Conservation (phyloP, 2,797 vertebrate species). For the Pseudocheirus occidentalis region DNA sequence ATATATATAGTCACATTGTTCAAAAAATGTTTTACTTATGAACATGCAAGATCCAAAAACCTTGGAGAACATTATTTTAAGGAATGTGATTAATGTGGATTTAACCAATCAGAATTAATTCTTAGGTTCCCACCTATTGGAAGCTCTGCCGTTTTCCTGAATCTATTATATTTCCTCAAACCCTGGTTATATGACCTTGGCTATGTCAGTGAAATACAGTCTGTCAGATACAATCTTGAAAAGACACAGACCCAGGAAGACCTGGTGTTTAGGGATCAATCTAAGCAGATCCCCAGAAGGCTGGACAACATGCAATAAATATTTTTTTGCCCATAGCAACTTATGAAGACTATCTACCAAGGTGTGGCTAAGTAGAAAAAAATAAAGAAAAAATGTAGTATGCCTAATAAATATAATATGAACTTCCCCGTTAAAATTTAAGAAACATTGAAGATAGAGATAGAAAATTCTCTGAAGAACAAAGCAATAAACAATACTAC, state of each 20-base stretch:
- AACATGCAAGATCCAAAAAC: neutral
- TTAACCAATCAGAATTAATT: neutral
- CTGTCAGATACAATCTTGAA: neutral
- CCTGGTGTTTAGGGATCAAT: neutral
- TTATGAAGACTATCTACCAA: neutral
- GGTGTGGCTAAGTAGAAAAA: neutral
- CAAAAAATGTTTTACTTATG: neutral
- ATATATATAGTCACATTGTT: neutral
- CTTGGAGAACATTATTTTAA: neutral
- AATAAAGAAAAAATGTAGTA: neutral
- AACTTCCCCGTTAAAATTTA: slow-evolving; percentile 56
- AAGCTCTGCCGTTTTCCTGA: neutral
- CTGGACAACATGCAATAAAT: neutral
- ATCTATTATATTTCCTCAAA: neutral
- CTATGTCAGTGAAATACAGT: neutral
- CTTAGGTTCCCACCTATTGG: neutral
- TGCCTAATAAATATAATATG: neutral
- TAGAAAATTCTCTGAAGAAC: slow-evolving; percentile 26
- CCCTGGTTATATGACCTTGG: neutral
- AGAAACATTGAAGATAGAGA: slow-evolving; percentile 57
- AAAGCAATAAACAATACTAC: neutral
- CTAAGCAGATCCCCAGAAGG: neutral
- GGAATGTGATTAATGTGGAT: neutral
- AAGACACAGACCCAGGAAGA: neutral
- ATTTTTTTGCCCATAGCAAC: neutral